A percentile compares a stretch with the other conserved stretches of the same genome.
phyloP scores from a whole-genome alignment of 2,888 invertebrate genomes.

The Acleris holmiana region DNA sequence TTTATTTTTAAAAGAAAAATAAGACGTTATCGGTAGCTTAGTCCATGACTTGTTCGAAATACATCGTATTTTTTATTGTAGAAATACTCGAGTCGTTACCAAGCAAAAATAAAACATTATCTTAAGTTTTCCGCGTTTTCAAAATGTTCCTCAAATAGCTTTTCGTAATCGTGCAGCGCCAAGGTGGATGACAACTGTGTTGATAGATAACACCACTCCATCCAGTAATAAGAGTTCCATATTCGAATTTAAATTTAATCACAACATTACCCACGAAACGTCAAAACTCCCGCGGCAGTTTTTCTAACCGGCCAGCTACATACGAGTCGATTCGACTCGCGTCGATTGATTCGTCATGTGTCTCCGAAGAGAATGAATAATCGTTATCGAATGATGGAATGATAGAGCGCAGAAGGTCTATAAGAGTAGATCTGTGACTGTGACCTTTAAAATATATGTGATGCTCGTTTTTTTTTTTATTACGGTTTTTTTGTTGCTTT shows the following conservation, averaged over 20 bases:
- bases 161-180: no score
- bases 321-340: conserved; percentile 62
- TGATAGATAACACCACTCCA: no score
- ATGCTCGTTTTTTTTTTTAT: no score
- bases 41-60: background rate
- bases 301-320: conserved; percentile 40
- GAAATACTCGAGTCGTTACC: no score
- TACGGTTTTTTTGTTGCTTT: no score
- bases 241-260: conserved; percentile 11
- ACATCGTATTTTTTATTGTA: no score
- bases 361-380: conserved; percentile 81
- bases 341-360: conserved; percentile 81
- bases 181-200: no score
- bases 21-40: conserved; percentile 9
- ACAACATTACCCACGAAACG: conserved; percentile 8
- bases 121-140: no score
- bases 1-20: conserved; percentile 24
- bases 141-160: no score
- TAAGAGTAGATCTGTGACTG: conserved; percentile 45
- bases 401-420: conserved; percentile 22
- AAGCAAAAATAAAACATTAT: no score
- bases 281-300: conserved; percentile 12
- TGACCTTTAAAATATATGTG: background rate
- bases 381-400: conserved; percentile 52
- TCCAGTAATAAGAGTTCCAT: conserved; percentile 17